Evolutionary conservation across 2,113 vertebrate genomes (phyloP), one percentile per base, ranked within the genome.

Genomic region (Triplophysa rosa): DNA sequence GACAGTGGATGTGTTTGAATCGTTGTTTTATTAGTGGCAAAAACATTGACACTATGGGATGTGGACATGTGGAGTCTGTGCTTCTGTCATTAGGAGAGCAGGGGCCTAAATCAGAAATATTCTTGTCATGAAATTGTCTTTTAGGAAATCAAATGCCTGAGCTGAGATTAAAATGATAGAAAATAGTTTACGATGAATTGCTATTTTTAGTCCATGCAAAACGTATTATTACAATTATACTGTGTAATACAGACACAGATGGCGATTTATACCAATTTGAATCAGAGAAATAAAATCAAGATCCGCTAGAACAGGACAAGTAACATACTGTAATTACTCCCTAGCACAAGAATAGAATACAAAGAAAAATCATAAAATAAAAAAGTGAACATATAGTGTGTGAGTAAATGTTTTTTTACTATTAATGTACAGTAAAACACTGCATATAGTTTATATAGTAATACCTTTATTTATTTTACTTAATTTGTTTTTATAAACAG

Each of bases 61-160:
- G 6, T 26, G 21, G n/a, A 45, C 71, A 24, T 45, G 37, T 26
- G 23, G 14, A 47, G 40, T 24, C 3, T 3, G 8, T 24, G 1
- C 19, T 74, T 9, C 17, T 26, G 9, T 26, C 24, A 47, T 59
- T 45, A 26, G 8, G 37, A 19, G 1, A 40, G 71, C 37, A 47
- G 71, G 71, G 71, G 56, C 26, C 24, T 24, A 47, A 40, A 29
- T 47, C 14, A 29, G 58, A 74, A 29, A 74, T 45, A 17, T 47
- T 63, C 21, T 74, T 14, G 23, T 62, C 71, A 62, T 24, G 8
- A 61, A 73, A 59, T 61, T 73, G 56, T 73, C 56, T 61, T 42
- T 73, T 61, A 63, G 8, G 2, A 9, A 63, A 62, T 62, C 23
- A 12, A 45, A 29, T 9, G 37, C n/a, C n/a, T n/a, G n/a, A n/a